Base-by-base conservation (phyloP, 1,140 invertebrate species). In the Zaprionus capensis region DNA sequence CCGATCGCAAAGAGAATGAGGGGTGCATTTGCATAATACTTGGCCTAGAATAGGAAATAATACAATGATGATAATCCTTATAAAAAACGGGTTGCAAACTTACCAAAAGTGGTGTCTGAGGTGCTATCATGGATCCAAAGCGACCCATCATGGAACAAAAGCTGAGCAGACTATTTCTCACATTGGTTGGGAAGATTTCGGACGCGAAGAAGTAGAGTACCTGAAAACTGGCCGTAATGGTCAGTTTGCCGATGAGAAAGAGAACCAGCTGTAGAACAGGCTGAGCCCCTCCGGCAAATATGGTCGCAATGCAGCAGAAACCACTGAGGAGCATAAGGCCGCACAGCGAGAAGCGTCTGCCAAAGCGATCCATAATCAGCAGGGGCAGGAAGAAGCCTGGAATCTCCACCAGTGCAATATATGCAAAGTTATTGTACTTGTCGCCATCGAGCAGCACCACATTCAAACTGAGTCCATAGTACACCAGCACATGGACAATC, bases 391-490 rank as follows among this genome's bases (percentile, higher is more conserved):
- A 92, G 75, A 96, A 97, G 0, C 95, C 95, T 11, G 96, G 96
- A 70, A 96, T 94, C 92, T 97, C 96, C 44, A 96, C 94, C 9
- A 95, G 82, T 58, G 95, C 94, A 49, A 96, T 95, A n/a, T 95
- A 93, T 4, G 96, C 95, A 81, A 97, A 96, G 91, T 96, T 96
- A 15, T 94, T 91, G 92, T 96, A 96, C 80, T 94, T 95, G 82
- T 97, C 94, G 5, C 96, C 96, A 14, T 95, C 94, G 24, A 98
- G 93, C 38, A 96, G 94, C 9, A 96, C 96, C 0, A 96, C 95
- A 90, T 97, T 97, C 49, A 97, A 94, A 9, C 96, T 96, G 6
- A 98, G 92, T 0, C 97, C 97, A 91, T 97, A 97, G 92, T 97
- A 98, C 5, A 97, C 95, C 80, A 97, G 95, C 1, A 95, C 94